A percentile compares a stretch with the other conserved stretches of the same genome.
These are phyloP conservation scores for Neoitamus cyanurus DNA, from an alignment of 2,888 invertebrate species.

Conservation along the genomic window DNA sequence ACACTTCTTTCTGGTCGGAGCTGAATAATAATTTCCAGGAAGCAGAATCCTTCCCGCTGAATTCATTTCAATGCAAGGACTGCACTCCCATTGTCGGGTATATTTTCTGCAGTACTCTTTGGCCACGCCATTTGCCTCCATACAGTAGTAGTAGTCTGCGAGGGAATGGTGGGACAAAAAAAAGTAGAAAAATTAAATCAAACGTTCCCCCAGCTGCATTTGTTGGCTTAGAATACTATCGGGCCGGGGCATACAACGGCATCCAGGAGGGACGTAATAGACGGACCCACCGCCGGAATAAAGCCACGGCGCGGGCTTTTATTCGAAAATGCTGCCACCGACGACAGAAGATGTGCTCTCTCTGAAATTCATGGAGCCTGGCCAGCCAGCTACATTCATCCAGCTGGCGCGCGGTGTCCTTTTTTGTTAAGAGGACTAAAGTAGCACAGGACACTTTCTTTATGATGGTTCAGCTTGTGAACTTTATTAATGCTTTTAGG, in stretches of 20 bases:
- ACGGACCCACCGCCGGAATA: background rate
- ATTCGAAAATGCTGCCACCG: background rate
- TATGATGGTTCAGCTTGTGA: background rate
- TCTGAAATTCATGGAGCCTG: background rate
- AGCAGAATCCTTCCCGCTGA: background rate
- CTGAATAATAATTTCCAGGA: background rate
- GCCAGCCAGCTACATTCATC: background rate
- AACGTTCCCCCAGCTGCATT: background rate
- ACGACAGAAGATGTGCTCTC: background rate
- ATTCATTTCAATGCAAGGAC: background rate
- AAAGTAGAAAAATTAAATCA: background rate
- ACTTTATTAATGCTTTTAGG: background rate
- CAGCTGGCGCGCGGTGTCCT: background rate
- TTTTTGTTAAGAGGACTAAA: background rate
- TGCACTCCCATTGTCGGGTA: background rate
- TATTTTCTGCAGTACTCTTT: background rate
- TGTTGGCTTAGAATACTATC: background rate
- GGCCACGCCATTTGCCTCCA: background rate
- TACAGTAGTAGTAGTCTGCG: background rate
- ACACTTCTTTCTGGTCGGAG: background rate
- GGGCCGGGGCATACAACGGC: background rate
- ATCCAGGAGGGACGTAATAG: background rate
- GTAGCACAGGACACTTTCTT: background rate
- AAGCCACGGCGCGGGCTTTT: background rate
- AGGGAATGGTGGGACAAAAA: background rate